Base-by-base conservation (phyloP, 2,797 vertebrate species). In the Dallia pectoralis region DNA sequence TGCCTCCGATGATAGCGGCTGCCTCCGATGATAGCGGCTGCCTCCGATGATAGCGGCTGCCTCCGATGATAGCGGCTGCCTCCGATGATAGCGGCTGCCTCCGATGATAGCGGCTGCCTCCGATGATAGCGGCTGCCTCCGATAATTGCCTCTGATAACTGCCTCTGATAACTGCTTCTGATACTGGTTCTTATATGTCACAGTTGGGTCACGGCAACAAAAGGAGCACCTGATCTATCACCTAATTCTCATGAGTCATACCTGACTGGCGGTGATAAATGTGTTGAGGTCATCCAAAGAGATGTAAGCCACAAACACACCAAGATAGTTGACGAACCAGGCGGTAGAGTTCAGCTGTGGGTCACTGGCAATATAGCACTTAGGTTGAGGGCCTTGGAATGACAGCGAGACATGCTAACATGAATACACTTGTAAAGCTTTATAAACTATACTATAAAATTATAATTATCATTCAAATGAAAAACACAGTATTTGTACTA, bases 251-350 rank as follows among this genome's bases (percentile, higher is more conserved):
- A 25, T 59, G 53, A 25, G n/a, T 80, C 76, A 47, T 71, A 87
- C 92, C 77, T 89, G 65, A 74, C 67, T 70, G 30, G 56, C 40
- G 8, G 87, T 77, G 49, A 84, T 32, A 65, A 91, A 91, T 44
- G 69, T 62, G 14, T 78, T 75, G 44, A 91, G 51, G 74, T 92
- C 91, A 4, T 71, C 73, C 72, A 85, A 65, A 22, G 84, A 85
- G 73, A 90, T 68, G 33, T 84, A 90, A 18, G 47, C 81, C 77
- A 92, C 78, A 83, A 92, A 93, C 68, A 0, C 53, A 32, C 88
- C 87, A 0, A 92, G 85, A 69, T 91, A 72, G 68, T 78, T 79
- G 70, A 72, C 81, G 78, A 92, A 90, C 91, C 91, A 93, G 69
- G 87, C 74, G 0, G 86, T 88, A 15, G 91, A 90, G 74, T 90